These are phyloP conservation scores for Cryptus armator DNA, from an alignment of 2,888 invertebrate species.

Conservation along the genomic window DNA sequence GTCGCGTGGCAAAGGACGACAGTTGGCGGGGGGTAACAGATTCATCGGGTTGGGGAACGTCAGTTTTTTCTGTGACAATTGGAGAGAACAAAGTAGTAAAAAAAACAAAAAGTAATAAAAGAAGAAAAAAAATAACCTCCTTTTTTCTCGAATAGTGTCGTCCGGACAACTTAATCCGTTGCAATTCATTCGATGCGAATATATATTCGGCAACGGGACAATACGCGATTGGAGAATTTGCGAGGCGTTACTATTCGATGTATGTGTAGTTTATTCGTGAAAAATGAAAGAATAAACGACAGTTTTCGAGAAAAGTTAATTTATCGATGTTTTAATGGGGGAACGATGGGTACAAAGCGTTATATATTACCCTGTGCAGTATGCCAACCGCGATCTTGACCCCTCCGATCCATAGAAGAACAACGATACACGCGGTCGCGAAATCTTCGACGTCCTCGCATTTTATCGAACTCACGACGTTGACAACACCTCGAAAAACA, in stretches of 20 bases:
- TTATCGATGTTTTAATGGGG: background rate
- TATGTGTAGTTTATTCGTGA: background rate
- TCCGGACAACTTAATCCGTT: constrained; percentile 9
- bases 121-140: background rate
- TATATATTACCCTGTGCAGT: constrained; percentile 71
- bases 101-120: background rate
- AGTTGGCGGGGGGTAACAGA: background rate
- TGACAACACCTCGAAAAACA: constrained; percentile 77
- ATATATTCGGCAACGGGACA: constrained; percentile 3
- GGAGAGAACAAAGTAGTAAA: background rate
- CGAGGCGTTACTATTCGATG: constrained; percentile 11
- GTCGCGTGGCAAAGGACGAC: background rate
- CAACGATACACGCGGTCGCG: constrained; percentile 78
- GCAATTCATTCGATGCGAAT: constrained; percentile 6
- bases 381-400: constrained; percentile 73
- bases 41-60: constrained; percentile 53
- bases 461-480: constrained; percentile 75
- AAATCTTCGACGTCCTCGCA: constrained; percentile 81
- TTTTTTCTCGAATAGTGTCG: constrained; percentile 34
- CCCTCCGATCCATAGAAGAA: constrained; percentile 77
- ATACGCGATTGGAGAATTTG: background rate
- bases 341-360: background rate
- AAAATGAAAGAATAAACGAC: background rate
- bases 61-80: constrained; percentile 27
- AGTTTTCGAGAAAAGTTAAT: constrained; percentile 4